Conservation (phyloP, 2,113 vertebrate species). For the Sceloporus undulatus region DNA sequence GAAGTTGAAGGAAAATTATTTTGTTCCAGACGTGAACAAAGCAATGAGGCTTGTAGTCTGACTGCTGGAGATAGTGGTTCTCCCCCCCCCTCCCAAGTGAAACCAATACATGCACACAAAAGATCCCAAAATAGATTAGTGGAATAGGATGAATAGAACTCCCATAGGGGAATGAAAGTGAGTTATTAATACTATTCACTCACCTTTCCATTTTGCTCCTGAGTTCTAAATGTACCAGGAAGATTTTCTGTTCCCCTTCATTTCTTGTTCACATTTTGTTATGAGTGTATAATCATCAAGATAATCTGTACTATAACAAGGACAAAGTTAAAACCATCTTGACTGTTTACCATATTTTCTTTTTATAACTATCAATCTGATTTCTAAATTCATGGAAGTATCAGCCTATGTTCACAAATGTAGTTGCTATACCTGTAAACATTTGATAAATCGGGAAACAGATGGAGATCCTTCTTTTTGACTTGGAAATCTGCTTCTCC, state of each 20-base stretch:
- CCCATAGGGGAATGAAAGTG: neutral
- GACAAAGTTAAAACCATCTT: constrained; percentile 26
- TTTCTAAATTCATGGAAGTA: neutral
- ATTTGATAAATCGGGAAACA: neutral
- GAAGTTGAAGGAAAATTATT: constrained; percentile 4
- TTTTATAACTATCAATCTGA: neutral
- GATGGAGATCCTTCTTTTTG: neutral
- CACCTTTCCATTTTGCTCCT: neutral
- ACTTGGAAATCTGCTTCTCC: neutral
- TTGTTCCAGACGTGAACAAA: constrained; percentile 28
- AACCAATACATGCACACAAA: constrained; percentile 21
- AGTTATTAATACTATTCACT: constrained; percentile 18
- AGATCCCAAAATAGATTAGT: neutral
- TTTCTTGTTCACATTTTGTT: constrained; percentile 25
- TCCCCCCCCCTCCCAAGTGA: neutral
- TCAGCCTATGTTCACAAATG: neutral
- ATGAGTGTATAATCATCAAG: constrained; percentile 24
- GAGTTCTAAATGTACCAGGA: neutral
- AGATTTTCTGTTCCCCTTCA: neutral
- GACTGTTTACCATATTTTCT: neutral
- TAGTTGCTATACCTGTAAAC: constrained; percentile 11
- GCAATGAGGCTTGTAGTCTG: neutral
- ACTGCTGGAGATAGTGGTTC: constrained; percentile 18
- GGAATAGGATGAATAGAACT: constrained; percentile 25
- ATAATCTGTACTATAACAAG: constrained; percentile 18